Conservation (phyloP, 2,113 vertebrate genomes). For the Anseranas semipalmata region DNA sequence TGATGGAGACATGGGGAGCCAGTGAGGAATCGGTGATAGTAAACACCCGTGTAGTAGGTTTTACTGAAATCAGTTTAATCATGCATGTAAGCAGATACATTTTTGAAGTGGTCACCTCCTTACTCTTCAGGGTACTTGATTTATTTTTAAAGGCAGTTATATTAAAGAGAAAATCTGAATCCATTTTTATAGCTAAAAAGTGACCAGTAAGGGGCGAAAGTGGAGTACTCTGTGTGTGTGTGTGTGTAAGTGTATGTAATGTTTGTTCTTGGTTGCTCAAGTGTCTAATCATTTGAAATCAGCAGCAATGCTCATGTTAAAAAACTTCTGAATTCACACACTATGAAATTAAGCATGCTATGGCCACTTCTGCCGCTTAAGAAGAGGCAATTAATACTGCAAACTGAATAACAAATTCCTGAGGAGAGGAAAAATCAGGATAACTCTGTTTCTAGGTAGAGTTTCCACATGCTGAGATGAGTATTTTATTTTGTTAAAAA, state of each 20-base stretch:
- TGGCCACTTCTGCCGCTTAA: background rate
- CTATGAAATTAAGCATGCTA: background rate
- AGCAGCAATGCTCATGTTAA: background rate
- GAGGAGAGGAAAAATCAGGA: background rate
- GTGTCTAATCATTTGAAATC: background rate
- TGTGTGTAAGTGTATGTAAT: background rate
- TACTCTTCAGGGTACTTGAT: background rate
- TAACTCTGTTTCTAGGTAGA: background rate
- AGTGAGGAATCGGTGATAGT: background rate
- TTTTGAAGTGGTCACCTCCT: background rate
- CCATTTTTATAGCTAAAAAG: background rate
- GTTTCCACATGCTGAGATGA: background rate
- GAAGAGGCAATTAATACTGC: background rate
- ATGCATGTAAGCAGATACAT: background rate
- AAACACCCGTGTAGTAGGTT: background rate
- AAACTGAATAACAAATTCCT: background rate
- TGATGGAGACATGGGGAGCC: background rate
- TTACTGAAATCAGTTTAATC: background rate
- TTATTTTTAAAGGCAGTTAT: background rate
- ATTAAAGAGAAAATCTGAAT: background rate
- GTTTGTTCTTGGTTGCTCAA: background rate
- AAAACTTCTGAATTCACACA: background rate
- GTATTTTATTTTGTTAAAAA: background rate
- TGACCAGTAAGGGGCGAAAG: background rate
- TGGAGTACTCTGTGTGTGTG: background rate